Conservation (phyloP, 2,113 vertebrate genomes). For the Ictalurus furcatus region DNA sequence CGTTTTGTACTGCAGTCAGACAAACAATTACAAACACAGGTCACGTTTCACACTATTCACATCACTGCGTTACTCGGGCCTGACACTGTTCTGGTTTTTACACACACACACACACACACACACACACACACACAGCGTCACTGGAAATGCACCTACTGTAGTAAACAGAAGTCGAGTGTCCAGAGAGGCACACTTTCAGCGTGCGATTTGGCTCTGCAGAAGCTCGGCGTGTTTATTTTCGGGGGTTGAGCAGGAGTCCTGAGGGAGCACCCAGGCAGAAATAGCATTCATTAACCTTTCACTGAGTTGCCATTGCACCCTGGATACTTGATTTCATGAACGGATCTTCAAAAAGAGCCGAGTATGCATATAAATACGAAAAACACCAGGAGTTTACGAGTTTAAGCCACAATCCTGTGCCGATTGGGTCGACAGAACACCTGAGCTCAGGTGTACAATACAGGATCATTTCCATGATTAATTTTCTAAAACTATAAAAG, state of each 20-base stretch:
- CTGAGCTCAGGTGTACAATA: not conserved
- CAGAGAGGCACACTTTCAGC: not conserved
- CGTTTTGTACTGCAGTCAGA: not conserved
- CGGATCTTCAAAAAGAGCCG: conserved; percentile 29
- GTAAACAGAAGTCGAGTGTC: not conserved
- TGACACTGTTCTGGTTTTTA: not conserved
- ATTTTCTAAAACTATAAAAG: not conserved
- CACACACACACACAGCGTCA: not conserved
- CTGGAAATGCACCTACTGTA: not conserved
- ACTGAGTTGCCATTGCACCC: conserved; percentile 41
- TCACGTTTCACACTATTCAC: not conserved
- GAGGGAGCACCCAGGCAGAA: conserved; percentile 31
- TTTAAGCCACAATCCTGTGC: not conserved
- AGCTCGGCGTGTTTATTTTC: conserved; percentile 31
- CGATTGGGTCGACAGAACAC: not conserved
- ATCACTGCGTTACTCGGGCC: not conserved
- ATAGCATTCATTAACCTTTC: conserved; percentile 56
- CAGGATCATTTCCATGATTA: not conserved
- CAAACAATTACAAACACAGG: not conserved
- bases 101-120: not conserved
- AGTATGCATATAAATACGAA: not conserved
- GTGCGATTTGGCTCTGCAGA: not conserved
- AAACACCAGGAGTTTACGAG: not conserved
- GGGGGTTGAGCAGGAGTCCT: conserved; percentile 30
- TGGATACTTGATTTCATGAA: conserved; percentile 45